These are phyloP conservation scores for Aselliscus stoliczkanus DNA, from an alignment of 2,797 vertebrate genomes.

Conservation along the genomic window DNA sequence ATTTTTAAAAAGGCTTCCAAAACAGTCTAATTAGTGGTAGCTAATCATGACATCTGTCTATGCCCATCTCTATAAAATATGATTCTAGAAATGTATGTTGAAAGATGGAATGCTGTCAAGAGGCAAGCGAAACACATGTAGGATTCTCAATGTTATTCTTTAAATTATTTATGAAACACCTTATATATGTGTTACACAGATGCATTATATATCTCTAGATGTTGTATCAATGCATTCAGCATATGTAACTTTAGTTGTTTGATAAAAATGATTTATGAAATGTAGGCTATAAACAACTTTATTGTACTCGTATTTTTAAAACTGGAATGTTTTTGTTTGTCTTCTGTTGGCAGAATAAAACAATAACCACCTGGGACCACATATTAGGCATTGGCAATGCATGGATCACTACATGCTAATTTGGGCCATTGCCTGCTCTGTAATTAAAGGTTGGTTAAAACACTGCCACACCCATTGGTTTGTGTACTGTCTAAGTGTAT, in stretches of 20 bases:
- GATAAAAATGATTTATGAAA: background rate
- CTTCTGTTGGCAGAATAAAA: background rate
- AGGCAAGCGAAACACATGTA: background rate
- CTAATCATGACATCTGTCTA: background rate
- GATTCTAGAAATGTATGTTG: background rate
- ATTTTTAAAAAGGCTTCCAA: background rate
- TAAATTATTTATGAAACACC: background rate
- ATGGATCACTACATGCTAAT: background rate
- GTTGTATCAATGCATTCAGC: background rate
- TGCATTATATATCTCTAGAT: background rate
- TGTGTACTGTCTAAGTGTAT: background rate
- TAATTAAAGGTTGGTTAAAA: background rate
- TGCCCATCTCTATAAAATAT: background rate
- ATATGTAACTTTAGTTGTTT: background rate
- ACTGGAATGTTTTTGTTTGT: background rate
- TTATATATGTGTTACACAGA: background rate
- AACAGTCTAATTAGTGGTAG: background rate
- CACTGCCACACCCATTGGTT: background rate
- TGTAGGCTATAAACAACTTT: background rate
- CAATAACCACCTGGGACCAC: background rate
- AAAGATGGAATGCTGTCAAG: background rate
- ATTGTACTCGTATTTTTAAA: background rate
- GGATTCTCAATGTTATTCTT: background rate
- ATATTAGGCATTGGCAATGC: background rate
- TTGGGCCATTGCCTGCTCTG: background rate